Percentiles rank a stretch among this genome's conserved stretches.
Evolutionary conservation across 2,113 vertebrate species (phyloP).

Genomic region (Cephalopholis sonnerati): DNA sequence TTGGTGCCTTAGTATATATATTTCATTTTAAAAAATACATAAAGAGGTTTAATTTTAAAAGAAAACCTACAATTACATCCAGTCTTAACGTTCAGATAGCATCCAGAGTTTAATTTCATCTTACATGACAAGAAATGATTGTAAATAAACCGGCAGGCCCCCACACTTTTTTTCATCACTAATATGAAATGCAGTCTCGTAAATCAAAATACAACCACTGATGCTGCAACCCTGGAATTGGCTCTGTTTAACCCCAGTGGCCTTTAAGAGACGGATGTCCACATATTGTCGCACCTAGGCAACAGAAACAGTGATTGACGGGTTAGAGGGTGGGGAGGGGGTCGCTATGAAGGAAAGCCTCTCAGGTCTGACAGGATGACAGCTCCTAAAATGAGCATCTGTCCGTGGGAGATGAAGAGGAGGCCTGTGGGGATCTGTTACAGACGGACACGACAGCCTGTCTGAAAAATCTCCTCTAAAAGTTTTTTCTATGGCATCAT

Average conservation of each 20-base stretch:
- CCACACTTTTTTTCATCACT: neutral
- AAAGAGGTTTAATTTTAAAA: neutral
- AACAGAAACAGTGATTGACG: constrained; percentile 68
- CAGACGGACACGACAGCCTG: constrained; percentile 56
- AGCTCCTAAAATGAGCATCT: constrained; percentile 80
- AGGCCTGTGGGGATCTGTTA: constrained; percentile 54
- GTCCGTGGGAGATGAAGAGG: constrained; percentile 71
- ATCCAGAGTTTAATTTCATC: constrained; percentile 11
- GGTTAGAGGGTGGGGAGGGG: constrained; percentile 47
- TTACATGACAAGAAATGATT: constrained; percentile 14
- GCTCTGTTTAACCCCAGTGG: constrained; percentile 66
- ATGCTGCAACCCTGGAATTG: constrained; percentile 30
- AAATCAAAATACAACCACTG: constrained; percentile 45
- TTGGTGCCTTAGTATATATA: neutral
- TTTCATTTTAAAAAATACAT: neutral
- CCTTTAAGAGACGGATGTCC: constrained; percentile 51
- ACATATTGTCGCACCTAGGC: constrained; percentile 39
- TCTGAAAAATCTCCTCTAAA: constrained; percentile 63
- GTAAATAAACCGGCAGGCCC: constrained; percentile 29
- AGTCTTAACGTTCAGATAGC: neutral
- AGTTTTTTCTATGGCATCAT: constrained; percentile 53
- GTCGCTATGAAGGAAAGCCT: constrained; percentile 62
- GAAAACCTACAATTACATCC: neutral
- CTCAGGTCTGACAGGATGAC: constrained; percentile 79
- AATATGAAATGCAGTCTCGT: constrained; percentile 38